A percentile compares a stretch with the other conserved stretches of the same genome.
phyloP scores from a whole-genome alignment of 2,888 invertebrate genomes.

The Drosophila suboccidentalis region DNA sequence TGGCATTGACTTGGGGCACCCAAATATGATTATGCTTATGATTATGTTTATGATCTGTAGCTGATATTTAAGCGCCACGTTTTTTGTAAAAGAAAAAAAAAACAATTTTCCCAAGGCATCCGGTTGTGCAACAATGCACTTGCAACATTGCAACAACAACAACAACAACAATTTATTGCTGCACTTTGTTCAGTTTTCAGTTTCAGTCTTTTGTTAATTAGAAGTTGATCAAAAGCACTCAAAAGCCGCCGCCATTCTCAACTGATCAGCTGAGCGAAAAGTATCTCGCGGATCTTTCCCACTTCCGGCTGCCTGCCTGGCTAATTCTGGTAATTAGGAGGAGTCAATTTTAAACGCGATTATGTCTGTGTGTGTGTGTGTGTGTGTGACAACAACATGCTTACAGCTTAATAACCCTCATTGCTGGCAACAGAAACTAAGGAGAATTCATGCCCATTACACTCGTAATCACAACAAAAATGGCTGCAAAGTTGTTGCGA shows the following conservation, averaged over 20 bases:
- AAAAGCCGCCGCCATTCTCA: slow-evolving; percentile 37
- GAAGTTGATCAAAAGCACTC: slow-evolving; percentile 64
- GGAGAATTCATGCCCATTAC: slow-evolving; percentile 3
- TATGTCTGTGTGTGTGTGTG: not conserved
- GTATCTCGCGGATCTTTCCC: slow-evolving; percentile 21
- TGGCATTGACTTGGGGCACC: slow-evolving; percentile 51
- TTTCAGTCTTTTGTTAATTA: slow-evolving; percentile 47
- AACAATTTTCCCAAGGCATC: slow-evolving; percentile 67
- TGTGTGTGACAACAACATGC: slow-evolving; percentile 28
- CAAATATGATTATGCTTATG: slow-evolving; percentile 40
- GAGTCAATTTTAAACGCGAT: not conserved
- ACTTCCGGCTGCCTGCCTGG: slow-evolving; percentile 55
- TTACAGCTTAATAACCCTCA: slow-evolving; percentile 31
- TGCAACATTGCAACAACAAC: not conserved
- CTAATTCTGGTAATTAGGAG: slow-evolving; percentile 60
- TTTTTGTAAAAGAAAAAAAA: slow-evolving; percentile 8
- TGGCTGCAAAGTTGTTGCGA: slow-evolving; percentile 73
- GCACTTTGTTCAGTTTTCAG: slow-evolving; percentile 38
- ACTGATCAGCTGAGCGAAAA: slow-evolving; percentile 6
- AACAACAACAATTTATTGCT: slow-evolving; percentile 31
- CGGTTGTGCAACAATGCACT: slow-evolving; percentile 44
- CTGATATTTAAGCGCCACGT: slow-evolving; percentile 66
- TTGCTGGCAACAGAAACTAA: slow-evolving; percentile 23
- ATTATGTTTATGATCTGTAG: slow-evolving; percentile 54
- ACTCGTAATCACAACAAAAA: slow-evolving; percentile 60